A percentile compares a stretch with the other conserved stretches of the same genome.
Conservation (phyloP, 2,888 invertebrate species). For the Conus canariensis region DNA sequence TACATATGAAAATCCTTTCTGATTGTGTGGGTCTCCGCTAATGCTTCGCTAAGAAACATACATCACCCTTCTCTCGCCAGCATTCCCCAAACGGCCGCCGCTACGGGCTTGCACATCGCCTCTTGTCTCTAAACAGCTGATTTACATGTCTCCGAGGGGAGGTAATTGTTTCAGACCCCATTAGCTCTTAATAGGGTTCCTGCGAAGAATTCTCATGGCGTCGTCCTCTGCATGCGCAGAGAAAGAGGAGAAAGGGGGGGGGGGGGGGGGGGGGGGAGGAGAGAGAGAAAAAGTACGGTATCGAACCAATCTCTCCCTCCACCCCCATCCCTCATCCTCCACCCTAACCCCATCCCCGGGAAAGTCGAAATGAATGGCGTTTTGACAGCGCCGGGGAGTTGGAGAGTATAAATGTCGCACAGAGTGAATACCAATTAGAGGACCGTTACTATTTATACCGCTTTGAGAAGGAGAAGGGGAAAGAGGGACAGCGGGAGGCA, state of each 20-base stretch:
- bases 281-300: background rate
- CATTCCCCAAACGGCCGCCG: slow-evolving; percentile 13
- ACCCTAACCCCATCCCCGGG: background rate
- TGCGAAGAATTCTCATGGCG: slow-evolving; percentile 34
- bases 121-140: slow-evolving; percentile 30
- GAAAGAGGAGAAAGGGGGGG: too few species aligned
- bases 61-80: background rate
- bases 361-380: background rate
- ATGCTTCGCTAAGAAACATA: background rate
- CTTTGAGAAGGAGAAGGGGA: background rate
- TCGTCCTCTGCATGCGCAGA: background rate
- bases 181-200: slow-evolving; percentile 31
- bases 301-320: too few species aligned
- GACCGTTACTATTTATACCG: too few species aligned
- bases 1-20: slow-evolving; percentile 30
- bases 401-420: too few species aligned
- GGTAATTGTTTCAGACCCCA: slow-evolving; percentile 36
- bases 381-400: background rate
- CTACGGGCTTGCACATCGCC: background rate
- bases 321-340: too few species aligned
- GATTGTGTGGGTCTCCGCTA: slow-evolving; percentile 6
- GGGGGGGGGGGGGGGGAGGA: too few species aligned
- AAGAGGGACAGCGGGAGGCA: background rate
- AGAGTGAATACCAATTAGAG: too few species aligned
- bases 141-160: slow-evolving; percentile 35